A percentile compares a stretch with the other conserved stretches of the same genome.
Conservation (phyloP, 1,140 invertebrate species). For the Apis dorsata region DNA sequence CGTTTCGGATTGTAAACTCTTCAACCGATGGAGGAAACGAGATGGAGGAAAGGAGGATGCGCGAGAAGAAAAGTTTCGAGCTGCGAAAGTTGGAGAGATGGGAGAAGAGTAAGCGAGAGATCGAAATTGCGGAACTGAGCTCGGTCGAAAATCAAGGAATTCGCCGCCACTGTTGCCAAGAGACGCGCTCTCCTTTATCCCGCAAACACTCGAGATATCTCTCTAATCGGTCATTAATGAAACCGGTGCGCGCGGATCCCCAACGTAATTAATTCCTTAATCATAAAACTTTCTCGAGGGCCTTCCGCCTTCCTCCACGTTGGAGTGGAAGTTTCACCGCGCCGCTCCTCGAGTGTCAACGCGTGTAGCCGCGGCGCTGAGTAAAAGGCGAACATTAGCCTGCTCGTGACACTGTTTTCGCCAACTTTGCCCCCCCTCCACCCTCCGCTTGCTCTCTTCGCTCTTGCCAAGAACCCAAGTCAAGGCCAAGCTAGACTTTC, state of each 20-base stretch:
- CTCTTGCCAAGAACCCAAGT: too few relatives aligned
- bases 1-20: constrained; percentile 58
- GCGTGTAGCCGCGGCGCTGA: neutral
- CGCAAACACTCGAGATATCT: constrained; percentile 39
- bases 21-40: neutral
- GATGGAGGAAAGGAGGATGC: neutral
- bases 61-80: constrained; percentile 48
- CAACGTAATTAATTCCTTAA: constrained; percentile 65
- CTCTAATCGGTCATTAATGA: constrained; percentile 61
- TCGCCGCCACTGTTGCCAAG: constrained; percentile 10
- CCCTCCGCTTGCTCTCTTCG: constrained; percentile 11
- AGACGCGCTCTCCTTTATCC: constrained; percentile 47
- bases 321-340: constrained; percentile 45
- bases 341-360: constrained; percentile 49
- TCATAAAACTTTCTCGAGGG: constrained; percentile 66
- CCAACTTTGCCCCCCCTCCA: constrained; percentile 46
- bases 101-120: too few relatives aligned
- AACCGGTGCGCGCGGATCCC: constrained; percentile 1
- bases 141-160: constrained; percentile 54
- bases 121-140: constrained; percentile 39
- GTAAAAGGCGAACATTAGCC: constrained; percentile 47
- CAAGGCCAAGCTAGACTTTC: constrained; percentile 26
- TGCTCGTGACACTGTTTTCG: constrained; percentile 54
- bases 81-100: constrained; percentile 37
- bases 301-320: constrained; percentile 5